Base-by-base conservation (phyloP, 2,113 vertebrate genomes). In the Aptenodytes forsteri region DNA sequence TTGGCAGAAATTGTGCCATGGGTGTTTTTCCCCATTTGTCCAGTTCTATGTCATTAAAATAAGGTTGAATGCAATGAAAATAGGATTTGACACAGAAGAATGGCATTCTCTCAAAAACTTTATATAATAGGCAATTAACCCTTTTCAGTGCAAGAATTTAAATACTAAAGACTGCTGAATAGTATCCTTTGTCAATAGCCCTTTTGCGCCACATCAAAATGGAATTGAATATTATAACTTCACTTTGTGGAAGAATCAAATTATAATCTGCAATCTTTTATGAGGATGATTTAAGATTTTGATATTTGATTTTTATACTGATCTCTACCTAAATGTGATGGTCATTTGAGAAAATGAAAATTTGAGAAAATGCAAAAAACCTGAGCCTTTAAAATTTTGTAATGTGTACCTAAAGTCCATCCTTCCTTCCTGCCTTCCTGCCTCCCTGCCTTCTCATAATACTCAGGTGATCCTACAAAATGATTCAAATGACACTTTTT, bases 1-100 rank as follows among this genome's bases (percentile, higher is more conserved):
- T 98, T 90, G 97, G 91, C 89, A 98, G 98, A 98, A 98, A 98
- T 97, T 97, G 98, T 98, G 97, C 98, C 97, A 97, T 97, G 97
- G 97, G 98, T 98, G 98, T 95, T 98, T 98, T 98, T 96, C 89
- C 97, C 97, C 97, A 97, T 98, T 97, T 97, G 98, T 98, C 98
- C 98, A 98, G 98, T 97, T 98, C 93, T 84, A 36, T 98, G 97
- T 98, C 98, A 97, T 98, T 97, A 98, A 98, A 97, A 97, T 91
- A 93, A 96, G 93, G 95, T 82, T 30, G 95, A 97, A 84, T 79
- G 10, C 77, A 93, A 94, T 56, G 92, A 96, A 98, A 98, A 98
- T 97, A 97, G 75, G 89, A 95, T 97, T 97, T 96, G 97, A 98
- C 97, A 97, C 54, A 89, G 83, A 97, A 95, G 93, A 96, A 93